Conservation (phyloP, 2,113 vertebrate genomes). For the Riparia riparia region DNA sequence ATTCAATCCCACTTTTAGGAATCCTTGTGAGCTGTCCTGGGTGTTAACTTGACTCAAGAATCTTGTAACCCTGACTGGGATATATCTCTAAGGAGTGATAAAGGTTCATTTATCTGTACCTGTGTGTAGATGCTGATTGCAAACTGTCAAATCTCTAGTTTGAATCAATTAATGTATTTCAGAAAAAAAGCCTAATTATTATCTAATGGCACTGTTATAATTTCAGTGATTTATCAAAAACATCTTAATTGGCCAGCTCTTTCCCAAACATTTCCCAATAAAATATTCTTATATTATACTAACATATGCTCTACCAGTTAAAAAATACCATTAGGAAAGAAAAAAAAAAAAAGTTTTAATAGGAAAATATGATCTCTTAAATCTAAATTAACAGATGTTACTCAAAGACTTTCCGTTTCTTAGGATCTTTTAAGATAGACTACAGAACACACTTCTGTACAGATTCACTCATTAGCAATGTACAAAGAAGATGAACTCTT, state of each 20-base stretch:
- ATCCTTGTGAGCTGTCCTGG: neutral
- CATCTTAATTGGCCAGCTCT: neutral
- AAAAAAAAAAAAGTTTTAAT: neutral
- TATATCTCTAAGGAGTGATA: neutral
- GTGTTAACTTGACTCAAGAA: neutral
- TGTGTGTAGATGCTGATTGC: neutral
- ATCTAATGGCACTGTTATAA: neutral
- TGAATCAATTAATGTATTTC: neutral
- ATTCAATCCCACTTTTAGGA: neutral
- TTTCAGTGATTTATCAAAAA: neutral
- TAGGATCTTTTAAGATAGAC: neutral
- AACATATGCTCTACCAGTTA: neutral
- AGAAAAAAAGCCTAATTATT: neutral
- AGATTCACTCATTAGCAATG: rapidly evolving
- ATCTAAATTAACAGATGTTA: neutral
- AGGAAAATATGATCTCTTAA: neutral
- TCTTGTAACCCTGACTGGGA: neutral
- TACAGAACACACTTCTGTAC: neutral
- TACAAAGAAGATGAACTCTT: neutral
- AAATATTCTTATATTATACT: neutral
- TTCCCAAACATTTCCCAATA: neutral
- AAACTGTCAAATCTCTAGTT: neutral
- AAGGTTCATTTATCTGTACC: neutral
- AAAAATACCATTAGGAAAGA: neutral
- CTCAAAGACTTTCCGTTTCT: neutral